Conservation (phyloP, 2,113 vertebrate species). For the Vanacampus margaritifer region DNA sequence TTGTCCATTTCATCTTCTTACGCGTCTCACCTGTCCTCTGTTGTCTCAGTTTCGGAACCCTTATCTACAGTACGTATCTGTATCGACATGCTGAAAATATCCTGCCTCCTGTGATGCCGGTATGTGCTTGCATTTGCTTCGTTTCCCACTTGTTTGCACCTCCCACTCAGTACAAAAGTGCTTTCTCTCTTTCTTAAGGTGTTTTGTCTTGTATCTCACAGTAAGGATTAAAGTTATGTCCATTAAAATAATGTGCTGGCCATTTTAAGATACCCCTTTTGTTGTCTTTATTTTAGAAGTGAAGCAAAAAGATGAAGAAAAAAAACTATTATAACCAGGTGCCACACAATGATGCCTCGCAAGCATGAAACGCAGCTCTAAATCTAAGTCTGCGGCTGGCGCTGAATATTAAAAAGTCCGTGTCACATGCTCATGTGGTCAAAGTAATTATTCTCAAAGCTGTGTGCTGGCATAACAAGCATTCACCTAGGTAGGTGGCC, state of each 20-base stretch:
- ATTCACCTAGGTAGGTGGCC: background rate
- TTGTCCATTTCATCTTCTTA: constrained; percentile 32
- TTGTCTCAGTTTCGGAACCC: constrained; percentile 27
- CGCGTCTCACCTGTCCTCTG: constrained; percentile 35
- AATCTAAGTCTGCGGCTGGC: too few relatives aligned
- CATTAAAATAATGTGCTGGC: too few relatives aligned
- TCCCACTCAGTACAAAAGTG: constrained; percentile 20
- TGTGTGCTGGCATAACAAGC: background rate
- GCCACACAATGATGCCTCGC: too few relatives aligned
- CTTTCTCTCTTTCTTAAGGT: background rate
- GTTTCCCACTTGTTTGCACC: constrained; percentile 31
- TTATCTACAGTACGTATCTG: constrained; percentile 30
- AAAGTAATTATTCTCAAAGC: background rate
- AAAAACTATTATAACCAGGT: too few relatives aligned
- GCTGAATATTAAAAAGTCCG: background rate
- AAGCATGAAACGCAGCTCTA: too few relatives aligned
- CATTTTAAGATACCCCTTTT: too few relatives aligned
- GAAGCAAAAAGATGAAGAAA: too few relatives aligned
- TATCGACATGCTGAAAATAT: constrained; percentile 40
- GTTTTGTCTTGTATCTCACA: background rate
- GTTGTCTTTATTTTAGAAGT: too few relatives aligned
- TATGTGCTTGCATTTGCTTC: constrained; percentile 37
- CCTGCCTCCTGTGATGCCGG: constrained; percentile 32
- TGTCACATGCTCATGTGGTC: background rate
- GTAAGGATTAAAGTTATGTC: too few relatives aligned